Evolutionary conservation across 2,113 vertebrate genomes (phyloP).

Genomic region (Salvator merianae): DNA sequence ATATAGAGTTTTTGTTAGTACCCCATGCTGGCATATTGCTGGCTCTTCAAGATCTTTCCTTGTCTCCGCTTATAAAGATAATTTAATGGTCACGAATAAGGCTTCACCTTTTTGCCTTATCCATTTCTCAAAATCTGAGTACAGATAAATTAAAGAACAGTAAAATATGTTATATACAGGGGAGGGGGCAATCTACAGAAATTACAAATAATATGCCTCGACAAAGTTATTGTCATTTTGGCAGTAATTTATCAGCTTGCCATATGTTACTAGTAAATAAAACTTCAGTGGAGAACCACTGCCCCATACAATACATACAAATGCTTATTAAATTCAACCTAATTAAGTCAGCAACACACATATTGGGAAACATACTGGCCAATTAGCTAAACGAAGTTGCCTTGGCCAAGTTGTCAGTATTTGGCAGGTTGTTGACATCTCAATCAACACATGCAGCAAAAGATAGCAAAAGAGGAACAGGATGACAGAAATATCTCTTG

Average conservation of each 20-base stretch:
- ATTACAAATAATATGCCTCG: conserved; percentile 12
- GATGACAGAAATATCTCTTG: conserved; percentile 5
- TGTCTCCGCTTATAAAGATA: background rate
- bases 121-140: background rate
- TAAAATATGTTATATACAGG: background rate
- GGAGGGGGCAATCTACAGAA: background rate
- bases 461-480: conserved; percentile 8
- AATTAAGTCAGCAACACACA: conserved; percentile 31
- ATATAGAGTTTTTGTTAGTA: too few relatives aligned
- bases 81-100: too few relatives aligned
- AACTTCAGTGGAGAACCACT: conserved; percentile 27
- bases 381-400: conserved; percentile 32
- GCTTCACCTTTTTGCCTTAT: background rate
- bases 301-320: conserved; percentile 24
- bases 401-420: conserved; percentile 31
- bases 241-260: conserved; percentile 28
- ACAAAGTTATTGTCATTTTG: conserved; percentile 31
- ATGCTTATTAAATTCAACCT: conserved; percentile 24
- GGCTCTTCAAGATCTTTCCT: too few relatives aligned
- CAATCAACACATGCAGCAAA: conserved; percentile 31
- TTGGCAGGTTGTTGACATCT: conserved; percentile 38
- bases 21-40: too few relatives aligned
- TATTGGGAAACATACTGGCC: conserved; percentile 41
- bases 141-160: background rate
- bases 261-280: conserved; percentile 34